Evolutionary conservation across 2,113 vertebrate species (phyloP).

Genomic region (Accipiter cooperii): DNA sequence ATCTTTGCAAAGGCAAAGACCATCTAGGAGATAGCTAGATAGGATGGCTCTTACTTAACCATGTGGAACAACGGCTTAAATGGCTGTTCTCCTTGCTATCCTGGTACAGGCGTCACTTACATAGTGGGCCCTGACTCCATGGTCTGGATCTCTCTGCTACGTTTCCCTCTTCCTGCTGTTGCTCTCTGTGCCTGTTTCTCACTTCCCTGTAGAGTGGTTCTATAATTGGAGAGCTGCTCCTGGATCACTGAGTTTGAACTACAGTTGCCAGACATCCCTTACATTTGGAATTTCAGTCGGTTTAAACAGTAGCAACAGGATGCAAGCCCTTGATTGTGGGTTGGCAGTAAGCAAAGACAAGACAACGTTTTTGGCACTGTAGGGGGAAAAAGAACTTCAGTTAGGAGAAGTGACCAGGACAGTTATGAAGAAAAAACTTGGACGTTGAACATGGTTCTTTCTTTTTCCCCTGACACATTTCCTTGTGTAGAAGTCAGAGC

Average conservation of each 20-base stretch:
- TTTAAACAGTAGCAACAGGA: slow-evolving; percentile 35
- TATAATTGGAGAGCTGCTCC: background rate
- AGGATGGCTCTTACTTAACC: background rate
- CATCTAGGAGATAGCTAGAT: background rate
- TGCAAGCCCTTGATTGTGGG: slow-evolving; percentile 12
- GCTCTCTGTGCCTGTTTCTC: background rate
- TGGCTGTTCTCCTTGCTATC: background rate
- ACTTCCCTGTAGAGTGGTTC: background rate
- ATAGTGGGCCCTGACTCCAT: background rate
- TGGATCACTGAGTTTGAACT: background rate
- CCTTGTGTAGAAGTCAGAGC: background rate
- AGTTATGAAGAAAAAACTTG: background rate
- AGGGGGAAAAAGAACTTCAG: background rate
- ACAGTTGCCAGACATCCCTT: background rate
- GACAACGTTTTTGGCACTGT: background rate
- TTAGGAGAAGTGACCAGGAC: background rate
- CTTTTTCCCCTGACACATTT: background rate
- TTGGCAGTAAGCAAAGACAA: slow-evolving; percentile 2
- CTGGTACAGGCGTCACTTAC: background rate
- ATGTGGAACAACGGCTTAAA: background rate
- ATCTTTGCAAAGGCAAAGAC: background rate
- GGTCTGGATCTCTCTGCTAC: background rate
- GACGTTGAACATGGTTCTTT: background rate
- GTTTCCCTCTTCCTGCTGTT: background rate
- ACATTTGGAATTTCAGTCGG: background rate